phyloP scores from a whole-genome alignment of 2,797 vertebrate genomes.

The Poecilia gillii region DNA sequence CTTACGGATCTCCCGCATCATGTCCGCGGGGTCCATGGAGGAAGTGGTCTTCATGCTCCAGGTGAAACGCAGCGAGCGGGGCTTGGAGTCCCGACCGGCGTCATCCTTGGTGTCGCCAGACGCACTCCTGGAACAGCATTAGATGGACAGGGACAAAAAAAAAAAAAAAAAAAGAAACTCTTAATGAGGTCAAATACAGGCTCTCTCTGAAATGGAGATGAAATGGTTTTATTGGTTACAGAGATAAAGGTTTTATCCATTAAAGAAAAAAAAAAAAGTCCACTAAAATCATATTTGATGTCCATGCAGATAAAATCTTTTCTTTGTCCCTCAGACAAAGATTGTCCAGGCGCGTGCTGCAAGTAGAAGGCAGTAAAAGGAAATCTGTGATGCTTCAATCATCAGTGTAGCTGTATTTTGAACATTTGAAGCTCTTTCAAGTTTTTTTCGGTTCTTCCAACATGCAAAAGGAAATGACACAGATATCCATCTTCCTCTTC shows the following conservation, averaged over 20 bases:
- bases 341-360: too few relatives aligned
- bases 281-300: neutral
- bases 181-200: constrained; percentile 12
- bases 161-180: neutral
- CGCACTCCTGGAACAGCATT: constrained; percentile 79
- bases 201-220: neutral
- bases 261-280: neutral
- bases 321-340: neutral
- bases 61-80: constrained; percentile 91
- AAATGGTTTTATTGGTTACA: neutral
- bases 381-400: neutral
- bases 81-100: constrained; percentile 89
- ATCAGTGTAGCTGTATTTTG: neutral
- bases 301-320: neutral
- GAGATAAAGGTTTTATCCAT: neutral
- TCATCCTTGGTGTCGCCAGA: constrained; percentile 93
- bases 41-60: constrained; percentile 99
- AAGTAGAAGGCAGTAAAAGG: neutral
- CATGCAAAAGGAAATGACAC: neutral
- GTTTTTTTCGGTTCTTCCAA: too few relatives aligned
- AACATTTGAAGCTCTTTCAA: neutral
- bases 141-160: constrained; percentile 17
- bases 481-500: neutral
- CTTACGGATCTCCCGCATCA: constrained; percentile 98
- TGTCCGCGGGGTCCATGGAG: constrained; percentile 96